Conservation (phyloP, 1,140 invertebrate species). For the Ridgeia piscesae region DNA sequence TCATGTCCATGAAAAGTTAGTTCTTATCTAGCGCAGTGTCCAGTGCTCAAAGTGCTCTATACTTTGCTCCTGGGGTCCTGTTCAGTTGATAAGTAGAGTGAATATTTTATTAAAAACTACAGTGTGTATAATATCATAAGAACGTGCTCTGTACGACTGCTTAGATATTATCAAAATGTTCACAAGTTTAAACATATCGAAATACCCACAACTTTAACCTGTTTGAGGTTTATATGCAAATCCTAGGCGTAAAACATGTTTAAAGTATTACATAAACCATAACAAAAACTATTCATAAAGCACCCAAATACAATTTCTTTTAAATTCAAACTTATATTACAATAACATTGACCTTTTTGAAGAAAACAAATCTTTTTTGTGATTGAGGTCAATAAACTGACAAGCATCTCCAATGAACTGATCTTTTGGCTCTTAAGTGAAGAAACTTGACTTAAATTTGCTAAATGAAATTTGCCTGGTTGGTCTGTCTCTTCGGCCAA, state of each 20-base stretch:
- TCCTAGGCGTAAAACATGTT: background rate
- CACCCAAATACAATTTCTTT: too few relatives aligned
- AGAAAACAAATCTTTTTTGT: background rate
- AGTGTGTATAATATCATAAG: too few relatives aligned
- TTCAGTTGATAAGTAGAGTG: too few relatives aligned
- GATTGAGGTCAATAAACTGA: background rate
- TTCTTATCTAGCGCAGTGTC: too few relatives aligned
- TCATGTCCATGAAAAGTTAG: background rate
- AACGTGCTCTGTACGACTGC: too few relatives aligned
- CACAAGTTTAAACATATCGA: too few relatives aligned
- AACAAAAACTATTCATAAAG: background rate
- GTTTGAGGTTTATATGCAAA: background rate
- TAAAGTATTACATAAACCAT: background rate
- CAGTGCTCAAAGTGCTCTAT: too few relatives aligned
- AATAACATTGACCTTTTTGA: background rate
- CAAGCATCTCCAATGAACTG: background rate
- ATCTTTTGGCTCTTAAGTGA: background rate
- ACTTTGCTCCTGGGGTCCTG: too few relatives aligned
- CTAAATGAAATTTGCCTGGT: background rate
- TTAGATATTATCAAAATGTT: too few relatives aligned
- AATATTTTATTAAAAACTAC: too few relatives aligned
- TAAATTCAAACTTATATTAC: too few relatives aligned
- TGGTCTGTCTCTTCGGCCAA: slow-evolving; percentile 59
- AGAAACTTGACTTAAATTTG: background rate
- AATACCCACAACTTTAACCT: too few relatives aligned